These are phyloP conservation scores for Bettongia penicillata DNA, from an alignment of 2,113 vertebrate genomes.

Conservation along the genomic window DNA sequence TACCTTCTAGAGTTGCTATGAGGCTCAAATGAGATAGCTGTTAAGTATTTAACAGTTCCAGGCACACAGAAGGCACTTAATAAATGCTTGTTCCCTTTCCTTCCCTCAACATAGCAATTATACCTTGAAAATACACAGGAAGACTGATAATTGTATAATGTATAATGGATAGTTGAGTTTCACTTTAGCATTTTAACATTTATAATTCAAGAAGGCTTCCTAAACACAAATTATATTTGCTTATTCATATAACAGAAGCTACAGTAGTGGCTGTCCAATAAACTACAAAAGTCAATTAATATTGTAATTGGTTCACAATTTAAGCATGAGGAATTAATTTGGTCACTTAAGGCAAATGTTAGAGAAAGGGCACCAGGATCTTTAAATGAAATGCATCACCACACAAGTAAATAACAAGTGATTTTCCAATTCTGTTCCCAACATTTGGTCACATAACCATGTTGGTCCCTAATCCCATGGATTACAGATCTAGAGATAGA, in stretches of 20 bases:
- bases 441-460: not conserved
- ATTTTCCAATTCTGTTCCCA: not conserved
- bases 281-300: slow-evolving; percentile 48
- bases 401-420: slow-evolving; percentile 32
- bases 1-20: not conserved
- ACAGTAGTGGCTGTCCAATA: slow-evolving; percentile 39
- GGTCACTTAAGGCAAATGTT: slow-evolving; percentile 60
- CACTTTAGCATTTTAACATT: not conserved
- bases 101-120: slow-evolving; percentile 13
- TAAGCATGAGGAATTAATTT: slow-evolving; percentile 53
- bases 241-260: slow-evolving; percentile 37
- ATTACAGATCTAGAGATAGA: too few relatives aligned
- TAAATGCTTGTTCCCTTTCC: not conserved
- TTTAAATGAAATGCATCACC: slow-evolving; percentile 16
- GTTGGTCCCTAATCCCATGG: not conserved
- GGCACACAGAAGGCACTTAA: not conserved
- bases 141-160: slow-evolving; percentile 17
- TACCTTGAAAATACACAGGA: slow-evolving; percentile 18
- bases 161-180: slow-evolving; percentile 8
- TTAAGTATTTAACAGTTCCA: not conserved
- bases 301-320: slow-evolving; percentile 39
- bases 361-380: slow-evolving; percentile 37
- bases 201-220: slow-evolving; percentile 46
- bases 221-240: slow-evolving; percentile 29
- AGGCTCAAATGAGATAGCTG: not conserved